Evolutionary conservation across 2,888 invertebrate species (phyloP).

Genomic region (Vannuccia rotundouncinata): DNA sequence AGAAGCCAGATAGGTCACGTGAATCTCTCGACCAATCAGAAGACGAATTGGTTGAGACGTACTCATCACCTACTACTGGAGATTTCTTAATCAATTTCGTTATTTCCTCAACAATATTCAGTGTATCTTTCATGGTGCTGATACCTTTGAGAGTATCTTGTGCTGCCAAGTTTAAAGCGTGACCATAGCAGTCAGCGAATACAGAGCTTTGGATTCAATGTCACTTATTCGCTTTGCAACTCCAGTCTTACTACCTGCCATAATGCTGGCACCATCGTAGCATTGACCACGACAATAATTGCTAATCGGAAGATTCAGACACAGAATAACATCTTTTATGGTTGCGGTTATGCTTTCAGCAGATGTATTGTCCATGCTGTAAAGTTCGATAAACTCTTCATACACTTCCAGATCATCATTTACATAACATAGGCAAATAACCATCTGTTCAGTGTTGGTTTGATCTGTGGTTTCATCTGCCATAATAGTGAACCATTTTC

Average conservation of each 20-base stretch:
- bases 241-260: conserved; percentile 17
- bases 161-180: conserved; percentile 5
- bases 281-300: conserved; percentile 5
- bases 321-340: neutral
- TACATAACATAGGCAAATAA: conserved; percentile 1
- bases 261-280: conserved; percentile 10
- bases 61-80: no score
- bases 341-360: neutral
- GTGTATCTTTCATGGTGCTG: neutral
- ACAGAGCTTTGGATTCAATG: conserved; percentile 3
- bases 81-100: neutral
- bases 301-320: neutral
- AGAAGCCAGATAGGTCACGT: no score
- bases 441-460: neutral
- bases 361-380: neutral
- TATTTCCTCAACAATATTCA: conserved; percentile 6
- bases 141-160: neutral
- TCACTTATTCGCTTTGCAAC: neutral
- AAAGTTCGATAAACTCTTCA: conserved; percentile 8
- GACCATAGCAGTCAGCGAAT: conserved; percentile 1
- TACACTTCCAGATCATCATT: conserved; percentile 4
- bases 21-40: no score
- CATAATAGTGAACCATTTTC: neutral
- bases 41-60: no score
- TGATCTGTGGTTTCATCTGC: neutral